phyloP scores from a whole-genome alignment of 2,888 invertebrate genomes.

The Calliopum simillimum region DNA sequence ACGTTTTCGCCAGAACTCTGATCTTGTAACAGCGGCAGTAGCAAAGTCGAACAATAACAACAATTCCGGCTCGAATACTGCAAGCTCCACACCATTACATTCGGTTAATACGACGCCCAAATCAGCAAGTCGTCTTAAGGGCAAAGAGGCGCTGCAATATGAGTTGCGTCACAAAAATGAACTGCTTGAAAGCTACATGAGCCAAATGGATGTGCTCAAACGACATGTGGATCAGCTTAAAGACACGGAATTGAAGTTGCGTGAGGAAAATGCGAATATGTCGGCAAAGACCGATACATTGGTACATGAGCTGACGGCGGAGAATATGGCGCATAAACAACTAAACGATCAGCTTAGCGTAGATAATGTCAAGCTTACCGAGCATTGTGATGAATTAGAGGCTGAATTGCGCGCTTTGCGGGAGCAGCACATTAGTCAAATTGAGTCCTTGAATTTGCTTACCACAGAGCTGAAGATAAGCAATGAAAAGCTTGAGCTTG shows the following conservation, averaged over 20 bases:
- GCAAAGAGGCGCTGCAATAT: constrained; percentile 68
- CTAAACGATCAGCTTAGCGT: constrained; percentile 53
- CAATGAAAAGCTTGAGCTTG: constrained; percentile 45
- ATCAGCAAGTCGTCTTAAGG: constrained; percentile 67
- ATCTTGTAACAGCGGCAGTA: constrained; percentile 47
- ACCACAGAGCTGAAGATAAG: constrained; percentile 43
- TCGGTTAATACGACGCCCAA: constrained; percentile 61
- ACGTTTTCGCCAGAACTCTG: constrained; percentile 60
- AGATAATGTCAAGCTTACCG: constrained; percentile 52
- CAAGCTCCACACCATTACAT: constrained; percentile 61
- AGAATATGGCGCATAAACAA: constrained; percentile 56
- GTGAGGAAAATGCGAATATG: constrained; percentile 55
- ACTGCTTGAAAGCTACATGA: constrained; percentile 68
- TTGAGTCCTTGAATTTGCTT: constrained; percentile 47
- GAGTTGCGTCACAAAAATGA: constrained; percentile 71
- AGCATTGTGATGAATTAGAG: constrained; percentile 51
- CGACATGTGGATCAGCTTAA: constrained; percentile 66
- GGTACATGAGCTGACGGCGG: constrained; percentile 55
- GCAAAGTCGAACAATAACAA: constrained; percentile 13
- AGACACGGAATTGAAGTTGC: constrained; percentile 58
- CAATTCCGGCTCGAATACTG: constrained; percentile 48
- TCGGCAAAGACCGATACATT: constrained; percentile 57
- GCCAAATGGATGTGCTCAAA: constrained; percentile 69
- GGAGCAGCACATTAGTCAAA: constrained; percentile 54
- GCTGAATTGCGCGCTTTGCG: constrained; percentile 52